Percentiles rank a stretch among this genome's conserved stretches.
Conservation (phyloP, 2,888 invertebrate genomes). For the Arctia plantaginis region DNA sequence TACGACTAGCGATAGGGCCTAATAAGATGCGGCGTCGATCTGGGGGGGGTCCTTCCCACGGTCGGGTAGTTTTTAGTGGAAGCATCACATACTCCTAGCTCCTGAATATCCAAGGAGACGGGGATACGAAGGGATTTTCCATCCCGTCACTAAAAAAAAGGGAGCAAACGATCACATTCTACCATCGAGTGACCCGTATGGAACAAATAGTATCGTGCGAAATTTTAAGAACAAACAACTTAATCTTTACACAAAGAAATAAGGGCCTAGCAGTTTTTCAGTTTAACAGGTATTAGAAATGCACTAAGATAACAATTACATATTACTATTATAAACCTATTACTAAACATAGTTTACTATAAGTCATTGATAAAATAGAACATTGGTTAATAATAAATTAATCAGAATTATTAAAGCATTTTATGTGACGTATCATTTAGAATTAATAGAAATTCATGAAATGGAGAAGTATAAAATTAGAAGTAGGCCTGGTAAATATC, state of each 20-base stretch:
- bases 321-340: not conserved
- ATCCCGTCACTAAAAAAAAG: too few relatives aligned
- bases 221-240: not conserved
- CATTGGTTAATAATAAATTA: not conserved
- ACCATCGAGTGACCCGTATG: too few relatives aligned
- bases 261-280: not conserved
- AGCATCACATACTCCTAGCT: too few relatives aligned
- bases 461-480: not conserved
- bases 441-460: not conserved
- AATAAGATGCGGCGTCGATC: too few relatives aligned
- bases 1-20: too few relatives aligned
- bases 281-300: not conserved
- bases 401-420: not conserved
- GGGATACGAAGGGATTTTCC: too few relatives aligned
- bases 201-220: not conserved
- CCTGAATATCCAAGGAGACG: too few relatives aligned
- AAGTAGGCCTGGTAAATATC: slow-evolving; percentile 3
- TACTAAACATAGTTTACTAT: too few relatives aligned
- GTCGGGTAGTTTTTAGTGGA: too few relatives aligned
- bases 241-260: not conserved
- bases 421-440: not conserved
- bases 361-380: not conserved
- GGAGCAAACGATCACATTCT: too few relatives aligned
- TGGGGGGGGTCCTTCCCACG: too few relatives aligned
- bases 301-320: not conserved